Base-by-base conservation (phyloP, 2,113 vertebrate species). In the Columbina picui region DNA sequence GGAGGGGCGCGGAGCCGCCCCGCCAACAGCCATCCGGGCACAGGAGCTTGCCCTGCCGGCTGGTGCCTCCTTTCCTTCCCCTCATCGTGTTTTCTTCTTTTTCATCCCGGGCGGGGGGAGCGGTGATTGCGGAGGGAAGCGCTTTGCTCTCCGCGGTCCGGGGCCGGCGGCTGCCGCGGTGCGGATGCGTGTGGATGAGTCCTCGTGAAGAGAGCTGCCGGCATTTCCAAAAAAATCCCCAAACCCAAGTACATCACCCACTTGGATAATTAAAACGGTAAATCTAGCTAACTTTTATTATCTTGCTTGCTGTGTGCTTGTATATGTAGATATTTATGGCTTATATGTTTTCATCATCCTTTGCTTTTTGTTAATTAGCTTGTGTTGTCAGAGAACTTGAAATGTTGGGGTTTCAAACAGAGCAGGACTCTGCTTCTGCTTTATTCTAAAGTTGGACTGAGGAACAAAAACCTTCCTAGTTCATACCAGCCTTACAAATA, bases 181-280 rank as follows among this genome's bases (percentile, higher is more conserved):
- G 87, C 43, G 84, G 95, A 96, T 91, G 92, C 65, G 22, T 75
- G 5, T 6, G 87, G 90, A 93, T 0, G 26, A 50, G 80, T 60
- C 84, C 61, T 93, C 65, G 9, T 63, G 87, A 75, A 91, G 91
- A 41, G 77, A 68, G 65, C 95, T 87, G 90, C 92, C 47, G 81
- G 56, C 87, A 70, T 41, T 87, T 60, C 7, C 45, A 29, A 50
- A 77, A 84, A 81, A 23, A 25, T 19, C 43, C 3, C 18, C 69
- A 10, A n/a, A 26, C 87, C 87, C 84, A 92, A 96, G 93, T 90
- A 88, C 86, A 86, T 83, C 86, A 14, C 86, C 89, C 73, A 94
- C 89, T 86, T 26, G 92, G 93, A 96, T 88, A 86, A 96, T 81
- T 93, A 39, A 80, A 96, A 95, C 94, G 93, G 94, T 97, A 96